These are phyloP conservation scores for Drosophila merina DNA, from an alignment of 2,888 invertebrate species.

Conservation along the genomic window DNA sequence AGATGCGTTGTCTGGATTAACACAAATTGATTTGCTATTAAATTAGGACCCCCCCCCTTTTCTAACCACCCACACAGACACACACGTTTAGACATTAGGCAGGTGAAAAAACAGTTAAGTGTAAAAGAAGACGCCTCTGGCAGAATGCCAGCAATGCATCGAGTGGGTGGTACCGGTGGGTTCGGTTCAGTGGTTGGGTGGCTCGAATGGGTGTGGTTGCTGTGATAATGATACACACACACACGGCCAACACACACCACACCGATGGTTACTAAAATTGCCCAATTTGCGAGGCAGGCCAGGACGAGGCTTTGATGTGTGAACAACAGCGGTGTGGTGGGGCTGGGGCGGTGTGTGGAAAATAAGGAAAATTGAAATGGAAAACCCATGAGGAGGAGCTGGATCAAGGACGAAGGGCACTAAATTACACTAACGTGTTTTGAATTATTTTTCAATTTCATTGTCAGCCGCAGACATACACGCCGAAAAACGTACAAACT, in stretches of 20 bases:
- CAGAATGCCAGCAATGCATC: slow-evolving; percentile 38
- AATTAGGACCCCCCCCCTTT: slow-evolving; percentile 64
- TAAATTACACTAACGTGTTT: slow-evolving; percentile 83
- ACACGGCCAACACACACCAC: slow-evolving; percentile 15
- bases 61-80: slow-evolving; percentile 8
- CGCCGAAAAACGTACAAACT: slow-evolving; percentile 7
- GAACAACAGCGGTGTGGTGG: slow-evolving; percentile 49
- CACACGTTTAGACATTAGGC: slow-evolving; percentile 37
- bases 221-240: slow-evolving; percentile 77
- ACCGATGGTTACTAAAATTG: slow-evolving; percentile 55
- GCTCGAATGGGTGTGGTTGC: slow-evolving; percentile 56
- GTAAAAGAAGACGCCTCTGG: slow-evolving; percentile 76
- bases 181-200: background rate
- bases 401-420: slow-evolving; percentile 43
- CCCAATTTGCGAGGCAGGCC: slow-evolving; percentile 67
- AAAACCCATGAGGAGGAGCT: slow-evolving; percentile 11
- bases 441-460: slow-evolving; percentile 82
- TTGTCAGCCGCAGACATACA: slow-evolving; percentile 71
- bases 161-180: slow-evolving; percentile 12
- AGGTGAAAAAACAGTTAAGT: slow-evolving; percentile 79
- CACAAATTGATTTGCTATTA: slow-evolving; percentile 82
- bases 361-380: slow-evolving; percentile 37
- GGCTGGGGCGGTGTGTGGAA: slow-evolving; percentile 11
- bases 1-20: slow-evolving; percentile 62
- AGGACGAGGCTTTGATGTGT: slow-evolving; percentile 72